Conservation (phyloP, 2,888 invertebrate species). For the Pristionchus arcanus region DNA sequence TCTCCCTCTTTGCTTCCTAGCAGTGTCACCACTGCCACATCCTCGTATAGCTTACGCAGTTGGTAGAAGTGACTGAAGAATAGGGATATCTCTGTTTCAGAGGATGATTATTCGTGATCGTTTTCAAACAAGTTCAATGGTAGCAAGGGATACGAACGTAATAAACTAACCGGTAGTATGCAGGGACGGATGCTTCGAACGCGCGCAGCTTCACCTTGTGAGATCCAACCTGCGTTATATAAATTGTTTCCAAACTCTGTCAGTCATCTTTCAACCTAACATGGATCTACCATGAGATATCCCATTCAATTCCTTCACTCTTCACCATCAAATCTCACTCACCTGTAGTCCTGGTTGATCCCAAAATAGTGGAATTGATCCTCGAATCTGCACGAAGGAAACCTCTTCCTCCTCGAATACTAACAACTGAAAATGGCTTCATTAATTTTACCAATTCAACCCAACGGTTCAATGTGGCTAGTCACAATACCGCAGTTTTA, state of each 20-base stretch:
- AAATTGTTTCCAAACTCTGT: neutral
- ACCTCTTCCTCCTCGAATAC: constrained; percentile 89
- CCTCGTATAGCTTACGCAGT: constrained; percentile 91
- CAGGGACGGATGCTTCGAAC: constrained; percentile 93
- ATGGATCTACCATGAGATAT: constrained; percentile 82
- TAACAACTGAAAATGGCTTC: constrained; percentile 77
- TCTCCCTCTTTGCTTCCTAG: constrained; percentile 96
- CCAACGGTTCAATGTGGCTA: neutral
- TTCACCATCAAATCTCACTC: neutral
- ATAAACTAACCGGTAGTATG: constrained; percentile 86
- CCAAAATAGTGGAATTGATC: constrained; percentile 98
- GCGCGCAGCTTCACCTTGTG: constrained; percentile 97
- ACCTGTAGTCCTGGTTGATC: constrained; percentile 93
- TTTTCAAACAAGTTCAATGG: neutral
- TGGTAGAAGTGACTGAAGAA: constrained; percentile 72
- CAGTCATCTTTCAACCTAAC: neutral
- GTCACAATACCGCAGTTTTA: neutral
- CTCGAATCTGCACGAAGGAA: constrained; percentile 91
- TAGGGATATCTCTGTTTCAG: neutral
- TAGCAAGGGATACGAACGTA: neutral
- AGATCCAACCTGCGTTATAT: constrained; percentile 88
- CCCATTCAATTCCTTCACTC: neutral
- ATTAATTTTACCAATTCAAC: neutral
- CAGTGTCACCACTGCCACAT: constrained; percentile 94
- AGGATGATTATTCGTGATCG: neutral